These are phyloP conservation scores for Brachyhypopomus gauderio DNA, from an alignment of 2,113 vertebrate species.

Conservation along the genomic window DNA sequence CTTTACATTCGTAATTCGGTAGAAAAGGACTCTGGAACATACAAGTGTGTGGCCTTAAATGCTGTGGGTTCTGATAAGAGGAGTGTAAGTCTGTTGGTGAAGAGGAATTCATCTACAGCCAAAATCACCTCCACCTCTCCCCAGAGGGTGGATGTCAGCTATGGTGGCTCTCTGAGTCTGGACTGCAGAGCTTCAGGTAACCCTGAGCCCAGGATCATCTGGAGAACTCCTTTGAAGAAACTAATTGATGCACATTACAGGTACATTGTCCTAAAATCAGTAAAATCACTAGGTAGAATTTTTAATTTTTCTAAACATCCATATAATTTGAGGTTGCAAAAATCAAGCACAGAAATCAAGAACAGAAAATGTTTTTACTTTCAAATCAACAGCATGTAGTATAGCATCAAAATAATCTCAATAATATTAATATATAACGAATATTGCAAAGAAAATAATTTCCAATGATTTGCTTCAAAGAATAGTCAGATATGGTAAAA, in stretches of 20 bases:
- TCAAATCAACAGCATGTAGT: too few species aligned
- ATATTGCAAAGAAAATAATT: too few species aligned
- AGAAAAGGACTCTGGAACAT: constrained; percentile 80
- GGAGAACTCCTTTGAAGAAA: constrained; percentile 86
- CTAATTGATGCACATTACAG: constrained; percentile 86
- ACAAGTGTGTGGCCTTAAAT: constrained; percentile 88
- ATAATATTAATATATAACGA: too few species aligned
- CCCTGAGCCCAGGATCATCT: constrained; percentile 86
- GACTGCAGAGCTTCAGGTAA: constrained; percentile 86
- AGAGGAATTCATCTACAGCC: constrained; percentile 70
- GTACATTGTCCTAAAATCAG: constrained; percentile 63
- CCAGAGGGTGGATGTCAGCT: constrained; percentile 73
- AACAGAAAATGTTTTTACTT: too few species aligned
- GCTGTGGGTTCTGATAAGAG: constrained; percentile 81
- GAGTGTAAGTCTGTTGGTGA: constrained; percentile 74
- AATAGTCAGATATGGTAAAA: too few species aligned
- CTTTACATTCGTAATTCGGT: constrained; percentile 81
- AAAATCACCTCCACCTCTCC: constrained; percentile 84
- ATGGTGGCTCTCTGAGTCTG: constrained; percentile 76
- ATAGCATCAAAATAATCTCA: too few species aligned
- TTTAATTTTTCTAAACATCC: too few species aligned
- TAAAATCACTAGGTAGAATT: too few species aligned
- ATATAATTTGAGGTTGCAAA: too few species aligned
- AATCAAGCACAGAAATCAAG: too few species aligned
- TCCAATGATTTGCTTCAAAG: too few species aligned